Evolutionary conservation across 2,797 vertebrate genomes (phyloP), one percentile per base, ranked within the genome.

Genomic region (Mus minutoides): DNA sequence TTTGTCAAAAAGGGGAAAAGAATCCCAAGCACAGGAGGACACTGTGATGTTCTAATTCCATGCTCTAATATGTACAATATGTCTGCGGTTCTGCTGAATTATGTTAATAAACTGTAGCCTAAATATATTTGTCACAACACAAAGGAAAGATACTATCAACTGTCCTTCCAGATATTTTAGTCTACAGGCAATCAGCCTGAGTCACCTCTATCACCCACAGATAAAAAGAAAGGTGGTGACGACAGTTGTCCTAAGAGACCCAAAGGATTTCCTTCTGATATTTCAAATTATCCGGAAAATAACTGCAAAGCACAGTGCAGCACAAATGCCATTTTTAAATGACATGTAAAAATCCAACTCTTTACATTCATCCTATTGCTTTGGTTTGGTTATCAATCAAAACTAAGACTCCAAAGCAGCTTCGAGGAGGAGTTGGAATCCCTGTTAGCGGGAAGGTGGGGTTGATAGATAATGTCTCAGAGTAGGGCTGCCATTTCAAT

Each of bases 41-140:
- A 98, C 97, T 97, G 94, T 96, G 98, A 98, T 98, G 98, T 98
- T 98, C 98, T 98, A 99, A 99, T 99, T 99, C 98, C 98, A 98
- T 98, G 98, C 98, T 98, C 94, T 98, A 98, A 98, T 98, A 97
- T 97, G 96, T 98, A 98, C 98, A 99, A 98, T 98, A 98, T 99
- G 98, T 98, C 98, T 98, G 98, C 98, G 98, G 98, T 98, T 98
- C 98, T 98, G 98, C 98, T 98, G 98, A 98, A 98, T 99, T 99
- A 99, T 98, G 97, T 98, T 98, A 98, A 98, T 98, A 98, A 98
- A 98, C 96, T 98, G 95, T 98, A 99, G 98, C 97, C 96, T 21
- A 99, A 99, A 99, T 98, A 98, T 99, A 98, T 98, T 99, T 99
- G 99, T 99, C 99, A 99, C 99, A 99, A 99, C 98, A 99, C 98